These are phyloP conservation scores for Henricia sp. DNA, from an alignment of 53 echinoderm and acorn worm species.

Conservation along the genomic window DNA sequence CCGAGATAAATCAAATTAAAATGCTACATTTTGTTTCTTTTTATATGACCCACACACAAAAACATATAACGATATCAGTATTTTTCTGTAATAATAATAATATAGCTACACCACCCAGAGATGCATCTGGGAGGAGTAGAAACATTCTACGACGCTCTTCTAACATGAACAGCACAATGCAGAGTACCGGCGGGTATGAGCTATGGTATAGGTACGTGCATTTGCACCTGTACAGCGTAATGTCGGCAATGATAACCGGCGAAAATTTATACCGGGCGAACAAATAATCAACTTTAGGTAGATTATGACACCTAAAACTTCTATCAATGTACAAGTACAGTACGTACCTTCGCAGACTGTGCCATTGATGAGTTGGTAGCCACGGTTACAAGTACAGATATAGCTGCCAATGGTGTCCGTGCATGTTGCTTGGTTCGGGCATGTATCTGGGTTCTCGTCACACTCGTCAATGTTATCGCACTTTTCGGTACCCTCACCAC, in stretches of 20 bases:
- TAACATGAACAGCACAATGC: too few relatives aligned
- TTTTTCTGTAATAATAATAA: not conserved
- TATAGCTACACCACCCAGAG: not conserved
- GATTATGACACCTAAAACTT: not conserved
- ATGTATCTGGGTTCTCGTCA: not conserved
- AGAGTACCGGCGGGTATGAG: too few relatives aligned
- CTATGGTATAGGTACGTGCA: too few relatives aligned
- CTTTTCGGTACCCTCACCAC: not conserved
- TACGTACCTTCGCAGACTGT: not conserved
- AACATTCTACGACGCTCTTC: too few relatives aligned
- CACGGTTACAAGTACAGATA: not conserved
- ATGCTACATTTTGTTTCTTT: too few relatives aligned
- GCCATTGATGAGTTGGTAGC: not conserved
- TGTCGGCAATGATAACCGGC: too few relatives aligned
- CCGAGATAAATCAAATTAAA: not conserved
- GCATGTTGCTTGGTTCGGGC: not conserved
- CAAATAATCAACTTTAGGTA: too few relatives aligned
- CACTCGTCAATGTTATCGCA: constrained; percentile 1
- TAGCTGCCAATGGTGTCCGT: constrained; percentile 2
- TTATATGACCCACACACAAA: not conserved
- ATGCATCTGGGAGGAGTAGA: too few relatives aligned
- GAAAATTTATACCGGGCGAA: too few relatives aligned
- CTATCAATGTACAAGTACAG: not conserved
- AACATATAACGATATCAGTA: not conserved
- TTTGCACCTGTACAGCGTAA: too few relatives aligned